Conservation (phyloP, 2,888 invertebrate species). For the Euphydryas editha region DNA sequence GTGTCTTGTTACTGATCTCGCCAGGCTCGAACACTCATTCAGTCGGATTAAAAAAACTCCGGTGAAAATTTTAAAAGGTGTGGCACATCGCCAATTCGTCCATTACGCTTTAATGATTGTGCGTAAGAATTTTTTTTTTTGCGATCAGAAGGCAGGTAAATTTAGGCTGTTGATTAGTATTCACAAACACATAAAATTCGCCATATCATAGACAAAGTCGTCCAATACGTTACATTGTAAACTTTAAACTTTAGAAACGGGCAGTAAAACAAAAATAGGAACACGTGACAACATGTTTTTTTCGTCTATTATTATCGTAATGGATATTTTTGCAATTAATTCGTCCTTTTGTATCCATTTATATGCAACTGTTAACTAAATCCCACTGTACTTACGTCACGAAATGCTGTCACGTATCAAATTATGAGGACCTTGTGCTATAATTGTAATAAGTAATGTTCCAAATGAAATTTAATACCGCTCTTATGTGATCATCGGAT, state of each 20-base stretch:
- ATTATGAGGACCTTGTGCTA: slow-evolving; percentile 59
- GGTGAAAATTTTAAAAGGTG: slow-evolving; percentile 51
- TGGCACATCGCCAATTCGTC: slow-evolving; percentile 60
- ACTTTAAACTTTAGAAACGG: neutral
- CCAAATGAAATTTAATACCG: slow-evolving; percentile 59
- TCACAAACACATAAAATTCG: slow-evolving; percentile 8
- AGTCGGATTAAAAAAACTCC: slow-evolving; percentile 52
- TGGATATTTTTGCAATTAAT: neutral
- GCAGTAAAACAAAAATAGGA: neutral
- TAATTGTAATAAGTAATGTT: slow-evolving; percentile 56
- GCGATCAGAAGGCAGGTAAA: slow-evolving; percentile 26
- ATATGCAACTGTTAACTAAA: neutral
- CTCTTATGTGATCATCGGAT: slow-evolving; percentile 34
- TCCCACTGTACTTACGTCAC: slow-evolving; percentile 18
- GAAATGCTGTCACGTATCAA: slow-evolving; percentile 56
- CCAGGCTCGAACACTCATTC: slow-evolving; percentile 35
- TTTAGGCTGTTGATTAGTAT: slow-evolving; percentile 5
- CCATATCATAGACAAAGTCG: slow-evolving; percentile 2
- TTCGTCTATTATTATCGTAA: neutral
- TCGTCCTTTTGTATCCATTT: neutral
- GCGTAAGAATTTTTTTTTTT: slow-evolving; percentile 30
- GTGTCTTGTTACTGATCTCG: slow-evolving; percentile 58
- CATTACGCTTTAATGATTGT: slow-evolving; percentile 40
- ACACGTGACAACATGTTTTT: neutral
- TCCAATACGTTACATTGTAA: slow-evolving; percentile 9